phyloP scores from a whole-genome alignment of 2,113 vertebrate species.

The Ammospiza caudacuta region DNA sequence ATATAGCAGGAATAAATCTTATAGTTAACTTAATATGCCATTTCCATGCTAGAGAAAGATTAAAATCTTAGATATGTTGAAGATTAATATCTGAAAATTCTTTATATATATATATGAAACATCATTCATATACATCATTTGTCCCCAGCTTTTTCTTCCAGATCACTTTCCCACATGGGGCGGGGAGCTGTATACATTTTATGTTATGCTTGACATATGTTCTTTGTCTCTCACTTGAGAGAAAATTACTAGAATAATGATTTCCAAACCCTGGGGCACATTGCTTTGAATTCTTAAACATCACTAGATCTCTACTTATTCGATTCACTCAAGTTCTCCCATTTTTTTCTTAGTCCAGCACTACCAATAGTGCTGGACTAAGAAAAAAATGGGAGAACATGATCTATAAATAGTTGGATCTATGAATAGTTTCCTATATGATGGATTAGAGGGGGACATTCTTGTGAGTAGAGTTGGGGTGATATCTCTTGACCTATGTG shows the following conservation, averaged over 20 bases:
- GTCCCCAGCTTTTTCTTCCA: not conserved
- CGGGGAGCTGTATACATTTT: not conserved
- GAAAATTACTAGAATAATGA: not conserved
- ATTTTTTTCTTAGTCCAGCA: not conserved
- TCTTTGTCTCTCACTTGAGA: not conserved
- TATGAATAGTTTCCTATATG: not conserved
- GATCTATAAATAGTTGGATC: not conserved
- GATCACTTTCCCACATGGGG: not conserved
- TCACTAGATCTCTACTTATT: not conserved
- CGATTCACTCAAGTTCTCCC: not conserved
- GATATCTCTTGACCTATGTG: not conserved
- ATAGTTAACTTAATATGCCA: not conserved
- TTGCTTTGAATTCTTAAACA: not conserved
- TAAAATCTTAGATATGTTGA: not conserved
- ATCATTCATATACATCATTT: not conserved
- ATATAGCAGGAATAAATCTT: not conserved
- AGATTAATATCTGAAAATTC: not conserved
- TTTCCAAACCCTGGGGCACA: not conserved
- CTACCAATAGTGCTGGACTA: too few relatives aligned
- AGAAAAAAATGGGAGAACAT: too few relatives aligned
- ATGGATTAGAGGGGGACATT: not conserved
- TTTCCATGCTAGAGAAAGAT: not conserved
- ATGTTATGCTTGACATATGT: not conserved
- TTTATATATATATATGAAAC: not conserved
- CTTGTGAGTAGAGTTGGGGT: too few relatives aligned